phyloP scores from a whole-genome alignment of 2,888 invertebrate genomes.

The Athalia circularis region DNA sequence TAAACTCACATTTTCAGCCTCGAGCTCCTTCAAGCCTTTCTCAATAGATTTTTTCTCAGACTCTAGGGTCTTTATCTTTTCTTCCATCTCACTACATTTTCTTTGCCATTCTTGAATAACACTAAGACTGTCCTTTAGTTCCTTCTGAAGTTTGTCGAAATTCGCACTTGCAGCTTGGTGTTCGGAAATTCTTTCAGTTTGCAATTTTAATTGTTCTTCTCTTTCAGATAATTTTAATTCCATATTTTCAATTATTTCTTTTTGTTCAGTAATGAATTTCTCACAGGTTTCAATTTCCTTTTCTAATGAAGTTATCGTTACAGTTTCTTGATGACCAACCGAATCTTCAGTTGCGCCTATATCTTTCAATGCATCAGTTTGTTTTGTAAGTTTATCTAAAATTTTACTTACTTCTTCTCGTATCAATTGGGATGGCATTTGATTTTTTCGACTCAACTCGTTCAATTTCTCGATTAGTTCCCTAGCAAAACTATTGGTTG shows the following conservation, averaged over 20 bases:
- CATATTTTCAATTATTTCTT: slow-evolving; percentile 76
- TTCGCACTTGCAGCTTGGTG: slow-evolving; percentile 58
- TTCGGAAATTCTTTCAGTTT: slow-evolving; percentile 71
- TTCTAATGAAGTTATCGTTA: slow-evolving; percentile 60
- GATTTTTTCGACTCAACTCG: slow-evolving; percentile 79
- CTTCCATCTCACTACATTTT: slow-evolving; percentile 64
- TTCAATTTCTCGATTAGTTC: slow-evolving; percentile 84
- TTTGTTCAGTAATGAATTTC: slow-evolving; percentile 80
- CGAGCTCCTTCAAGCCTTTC: slow-evolving; percentile 73
- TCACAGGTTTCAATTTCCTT: slow-evolving; percentile 73
- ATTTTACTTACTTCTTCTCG: slow-evolving; percentile 73
- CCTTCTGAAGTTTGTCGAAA: slow-evolving; percentile 56
- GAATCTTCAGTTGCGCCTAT: slow-evolving; percentile 51
- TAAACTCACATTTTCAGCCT: slow-evolving; percentile 73
- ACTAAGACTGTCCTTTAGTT: slow-evolving; percentile 61
- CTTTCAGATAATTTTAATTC: slow-evolving; percentile 76
- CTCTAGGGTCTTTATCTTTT: slow-evolving; percentile 60
- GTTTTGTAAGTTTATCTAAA: slow-evolving; percentile 71
- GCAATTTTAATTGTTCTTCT: slow-evolving; percentile 65
- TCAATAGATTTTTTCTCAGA: slow-evolving; percentile 76
- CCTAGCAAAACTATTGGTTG: slow-evolving; percentile 75
- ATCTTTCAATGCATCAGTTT: slow-evolving; percentile 69
- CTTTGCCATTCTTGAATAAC: slow-evolving; percentile 67
- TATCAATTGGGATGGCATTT: slow-evolving; percentile 74
- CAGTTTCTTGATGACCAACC: slow-evolving; percentile 31